phyloP scores from a whole-genome alignment of 2,888 invertebrate species.

The Meganola albula region DNA sequence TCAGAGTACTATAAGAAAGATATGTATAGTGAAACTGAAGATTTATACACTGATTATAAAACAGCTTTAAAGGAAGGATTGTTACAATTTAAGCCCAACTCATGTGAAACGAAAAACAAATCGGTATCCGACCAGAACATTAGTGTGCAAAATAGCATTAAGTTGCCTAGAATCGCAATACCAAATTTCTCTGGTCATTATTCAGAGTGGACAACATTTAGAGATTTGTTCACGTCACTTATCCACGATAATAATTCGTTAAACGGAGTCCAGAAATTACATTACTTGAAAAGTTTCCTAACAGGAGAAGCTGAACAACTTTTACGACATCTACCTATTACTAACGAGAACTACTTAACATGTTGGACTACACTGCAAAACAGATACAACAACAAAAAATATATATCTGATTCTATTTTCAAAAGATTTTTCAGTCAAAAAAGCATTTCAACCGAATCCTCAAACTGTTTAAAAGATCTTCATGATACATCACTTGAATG shows the following conservation, averaged over 20 bases:
- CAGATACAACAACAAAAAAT: constrained; percentile 1
- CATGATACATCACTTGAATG: constrained; percentile 4
- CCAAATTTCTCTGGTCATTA: constrained; percentile 1
- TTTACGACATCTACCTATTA: constrained; percentile 1
- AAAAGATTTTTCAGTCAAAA: constrained; percentile 1
- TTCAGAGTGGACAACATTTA: constrained; percentile 1
- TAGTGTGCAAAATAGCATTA: background rate
- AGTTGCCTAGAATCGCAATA: constrained; percentile 3
- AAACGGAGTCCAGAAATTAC: background rate
- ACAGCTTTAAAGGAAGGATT: background rate
- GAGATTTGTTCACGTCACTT: background rate
- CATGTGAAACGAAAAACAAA: background rate
- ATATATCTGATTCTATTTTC: constrained; percentile 1
- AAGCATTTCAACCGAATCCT: background rate
- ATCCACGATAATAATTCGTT: background rate
- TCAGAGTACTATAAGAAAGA: background rate
- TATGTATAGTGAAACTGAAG: background rate
- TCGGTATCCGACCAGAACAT: too few relatives aligned
- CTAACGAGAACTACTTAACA: background rate
- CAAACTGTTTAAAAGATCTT: constrained; percentile 2
- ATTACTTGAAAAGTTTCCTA: constrained; percentile 2
- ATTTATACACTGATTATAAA: constrained; percentile 4
- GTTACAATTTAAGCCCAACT: background rate
- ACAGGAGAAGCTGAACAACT: constrained; percentile 2
- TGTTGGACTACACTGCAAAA: constrained; percentile 1